Evolutionary conservation across 1,140 invertebrate genomes (phyloP).

Genomic region (Geopemphigus sp.): DNA sequence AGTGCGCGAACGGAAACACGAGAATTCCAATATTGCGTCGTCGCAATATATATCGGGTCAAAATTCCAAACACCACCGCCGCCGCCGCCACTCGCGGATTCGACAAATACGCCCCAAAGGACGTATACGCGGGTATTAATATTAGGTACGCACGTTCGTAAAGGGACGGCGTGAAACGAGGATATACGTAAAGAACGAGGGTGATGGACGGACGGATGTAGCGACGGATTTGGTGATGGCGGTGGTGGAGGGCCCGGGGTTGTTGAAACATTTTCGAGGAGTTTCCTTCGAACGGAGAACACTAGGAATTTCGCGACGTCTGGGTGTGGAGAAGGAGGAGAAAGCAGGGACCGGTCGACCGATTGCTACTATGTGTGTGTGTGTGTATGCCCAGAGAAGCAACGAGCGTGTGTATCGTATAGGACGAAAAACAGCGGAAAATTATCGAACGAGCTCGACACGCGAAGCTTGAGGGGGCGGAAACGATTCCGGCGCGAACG

Average conservation of each 20-base stretch:
- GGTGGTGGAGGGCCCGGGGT: no score
- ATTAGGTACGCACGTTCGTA: not conserved
- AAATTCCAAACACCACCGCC: not conserved
- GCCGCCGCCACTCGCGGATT: not conserved
- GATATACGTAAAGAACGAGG: not conserved
- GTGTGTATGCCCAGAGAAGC: no score
- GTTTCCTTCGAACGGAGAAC: not conserved
- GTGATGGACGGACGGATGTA: no score
- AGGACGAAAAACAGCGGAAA: not conserved
- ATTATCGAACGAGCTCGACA: no score
- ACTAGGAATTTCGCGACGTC: not conserved
- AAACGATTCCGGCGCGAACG: not conserved
- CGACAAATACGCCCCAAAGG: not conserved
- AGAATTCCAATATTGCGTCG: slow-evolving; percentile 21
- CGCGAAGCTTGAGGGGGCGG: no score
- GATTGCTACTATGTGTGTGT: no score
- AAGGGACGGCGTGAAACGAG: not conserved
- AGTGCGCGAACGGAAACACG: not conserved
- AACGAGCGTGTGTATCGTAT: not conserved
- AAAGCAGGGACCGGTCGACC: no score
- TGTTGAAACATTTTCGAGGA: slow-evolving; percentile 24
- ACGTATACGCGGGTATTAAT: not conserved
- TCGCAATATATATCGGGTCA: not conserved
- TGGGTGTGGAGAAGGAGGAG: not conserved
- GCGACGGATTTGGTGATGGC: no score